phyloP scores from a whole-genome alignment of 2,797 vertebrate species.

The Arrhamphus sclerolepis region DNA sequence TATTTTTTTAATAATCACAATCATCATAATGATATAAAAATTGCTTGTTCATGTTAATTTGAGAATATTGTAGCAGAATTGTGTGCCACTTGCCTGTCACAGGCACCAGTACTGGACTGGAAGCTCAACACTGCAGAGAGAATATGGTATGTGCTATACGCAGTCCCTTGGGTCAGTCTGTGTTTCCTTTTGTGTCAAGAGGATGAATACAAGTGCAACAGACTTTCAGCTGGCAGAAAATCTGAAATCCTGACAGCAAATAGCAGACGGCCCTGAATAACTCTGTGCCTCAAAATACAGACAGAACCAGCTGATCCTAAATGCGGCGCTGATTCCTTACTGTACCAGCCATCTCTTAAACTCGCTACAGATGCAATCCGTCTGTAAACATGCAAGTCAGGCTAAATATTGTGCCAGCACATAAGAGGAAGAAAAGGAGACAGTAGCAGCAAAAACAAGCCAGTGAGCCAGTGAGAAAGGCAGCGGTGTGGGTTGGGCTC shows the following conservation, averaged over 20 bases:
- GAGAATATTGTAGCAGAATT: background rate
- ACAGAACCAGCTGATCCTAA: constrained; percentile 1
- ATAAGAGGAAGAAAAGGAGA: constrained; percentile 52
- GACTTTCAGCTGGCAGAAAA: constrained; percentile 13
- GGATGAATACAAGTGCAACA: background rate
- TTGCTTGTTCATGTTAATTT: background rate
- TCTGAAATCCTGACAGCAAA: background rate
- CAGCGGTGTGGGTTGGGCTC: constrained; percentile 56
- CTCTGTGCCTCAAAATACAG: background rate
- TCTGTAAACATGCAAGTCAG: constrained; percentile 33
- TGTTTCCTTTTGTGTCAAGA: constrained; percentile 1
- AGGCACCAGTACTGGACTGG: background rate
- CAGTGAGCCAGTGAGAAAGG: constrained; percentile 60
- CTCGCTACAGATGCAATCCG: constrained; percentile 36
- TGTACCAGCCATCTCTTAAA: constrained; percentile 33
- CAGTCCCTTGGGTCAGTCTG: constrained; percentile 3
- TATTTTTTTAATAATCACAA: no score
- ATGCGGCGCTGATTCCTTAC: background rate
- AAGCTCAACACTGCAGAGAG: constrained; percentile 6
- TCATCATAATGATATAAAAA: background rate
- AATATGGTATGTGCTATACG: background rate
- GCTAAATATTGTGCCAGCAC: constrained; percentile 45
- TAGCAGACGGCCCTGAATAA: background rate
- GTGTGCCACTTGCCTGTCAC: background rate
- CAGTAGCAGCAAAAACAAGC: constrained; percentile 72